Evolutionary conservation across 2,888 invertebrate genomes (phyloP).

Genomic region (Notodonta dromedarius): DNA sequence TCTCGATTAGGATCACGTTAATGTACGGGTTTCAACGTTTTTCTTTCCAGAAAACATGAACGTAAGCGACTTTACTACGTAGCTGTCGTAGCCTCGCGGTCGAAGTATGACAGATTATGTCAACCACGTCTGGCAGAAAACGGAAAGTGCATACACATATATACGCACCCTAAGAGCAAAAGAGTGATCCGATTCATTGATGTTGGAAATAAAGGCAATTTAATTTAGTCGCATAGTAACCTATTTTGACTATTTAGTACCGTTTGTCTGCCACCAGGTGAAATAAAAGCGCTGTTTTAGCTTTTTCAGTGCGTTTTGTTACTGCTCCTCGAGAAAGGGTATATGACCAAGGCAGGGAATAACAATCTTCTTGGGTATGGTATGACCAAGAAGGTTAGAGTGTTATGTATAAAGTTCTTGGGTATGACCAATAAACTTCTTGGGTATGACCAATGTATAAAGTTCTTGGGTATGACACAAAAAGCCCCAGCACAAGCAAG

Average conservation of each 20-base stretch:
- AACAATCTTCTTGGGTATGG: no score
- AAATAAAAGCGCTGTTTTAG: constrained; percentile 53
- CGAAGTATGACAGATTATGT: constrained; percentile 41
- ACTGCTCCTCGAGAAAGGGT: not conserved
- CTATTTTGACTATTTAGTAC: constrained; percentile 82
- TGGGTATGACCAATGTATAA: no score
- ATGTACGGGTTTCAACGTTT: constrained; percentile 45
- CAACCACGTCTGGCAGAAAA: constrained; percentile 50
- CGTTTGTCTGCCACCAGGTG: constrained; percentile 73
- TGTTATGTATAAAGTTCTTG: no score
- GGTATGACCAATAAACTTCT: no score
- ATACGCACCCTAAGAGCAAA: constrained; percentile 34
- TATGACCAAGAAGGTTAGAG: no score
- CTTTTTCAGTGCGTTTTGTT: not conserved
- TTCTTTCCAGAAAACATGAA: constrained; percentile 64
- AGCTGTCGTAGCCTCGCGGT: constrained; percentile 74
- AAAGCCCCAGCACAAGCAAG: no score
- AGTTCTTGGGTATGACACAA: no score
- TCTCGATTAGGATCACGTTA: constrained; percentile 46
- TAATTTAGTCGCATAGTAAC: constrained; percentile 60
- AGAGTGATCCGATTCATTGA: constrained; percentile 51
- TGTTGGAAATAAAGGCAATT: constrained; percentile 32
- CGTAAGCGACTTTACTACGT: constrained; percentile 68
- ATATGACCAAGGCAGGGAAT: no score
- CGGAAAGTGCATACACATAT: constrained; percentile 28